Evolutionary conservation across 2,888 invertebrate genomes (phyloP), one percentile per base, ranked within the genome.

Genomic region (Ophioninae sp.): DNA sequence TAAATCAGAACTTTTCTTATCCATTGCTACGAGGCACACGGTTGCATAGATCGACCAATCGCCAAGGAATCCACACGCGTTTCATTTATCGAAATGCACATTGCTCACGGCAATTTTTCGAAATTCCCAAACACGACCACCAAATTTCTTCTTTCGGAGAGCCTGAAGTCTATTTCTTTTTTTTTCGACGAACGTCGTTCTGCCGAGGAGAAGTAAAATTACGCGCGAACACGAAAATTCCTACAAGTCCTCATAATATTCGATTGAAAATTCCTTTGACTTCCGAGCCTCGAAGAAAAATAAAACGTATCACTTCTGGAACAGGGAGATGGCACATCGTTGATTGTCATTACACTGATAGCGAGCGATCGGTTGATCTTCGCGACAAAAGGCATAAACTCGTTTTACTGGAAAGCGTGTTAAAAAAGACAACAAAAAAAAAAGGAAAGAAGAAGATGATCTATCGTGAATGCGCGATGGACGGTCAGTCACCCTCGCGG

Each of bases 401-500:
- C 41, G 68, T 77, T 61, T 68, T 30, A 51, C 59, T 22, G 44
- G 44, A 59, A 41, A 39, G 51, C 30, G 58, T 20, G 17, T 56
- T 77, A 9, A 74, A 39, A 78, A 63, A 30, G 30, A 30, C 30
- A n/a, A n/a, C 3, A 30, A 30, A 30, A 30, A 30, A 30, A 2
- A 30, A 30, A 30, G 30, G 71, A 63, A 63, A 58, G 64, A 44
- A 75, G 69, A 68, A 56, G 8, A 41, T 79, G 64, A 3, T 56
- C 17, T 68, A 63, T 68, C 44, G 71, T 63, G 81, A 75, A 69
- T 75, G 72, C 84, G 80, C 69, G 85, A 85, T 83, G 85, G 86
- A 86, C 88, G 87, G 88, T 87, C 86, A 80, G 83, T 81, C 82
- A 84, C 86, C 85, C 86, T 87, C 88, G 87, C 88, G 87, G 87